Base-by-base conservation (phyloP, 2,113 vertebrate genomes). In the Microtus montanus region DNA sequence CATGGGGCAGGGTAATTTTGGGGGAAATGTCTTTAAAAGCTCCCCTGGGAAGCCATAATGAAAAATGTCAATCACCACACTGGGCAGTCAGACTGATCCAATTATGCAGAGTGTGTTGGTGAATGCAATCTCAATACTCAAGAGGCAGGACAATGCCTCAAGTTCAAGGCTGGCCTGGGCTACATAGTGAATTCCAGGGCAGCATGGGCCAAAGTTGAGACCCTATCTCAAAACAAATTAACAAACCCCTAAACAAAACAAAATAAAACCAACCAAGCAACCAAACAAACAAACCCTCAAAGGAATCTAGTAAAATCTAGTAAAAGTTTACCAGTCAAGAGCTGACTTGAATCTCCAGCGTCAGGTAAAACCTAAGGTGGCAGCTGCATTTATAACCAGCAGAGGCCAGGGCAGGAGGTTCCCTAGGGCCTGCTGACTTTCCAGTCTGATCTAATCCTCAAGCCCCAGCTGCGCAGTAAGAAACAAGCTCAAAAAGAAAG, bases 11-110 rank as follows among this genome's bases (percentile, higher is more conserved):
- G 13, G 47, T 38, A 71, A 90, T 58, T 77, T 20, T 17, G 84
- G 28, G 90, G 30, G 78, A 87, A 90, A 75, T 33, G 41, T 89
- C 75, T 92, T 54, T 63, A 89, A 94, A 70, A 63, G 2, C 22
- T 92, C 70, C 75, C 70, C 54, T 77, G 68, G 75, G 66, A 95
- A 3, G 30, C 85, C 26, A 77, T 85, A 68, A 96, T 87, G 68
- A 77, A 77, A 92, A 87, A 47, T 68, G 28, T 86, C 20, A 95
- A 88, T 73, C 3, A 71, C 38, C 26, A 12, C 33, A 92, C 89
- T 80, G 89, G 70, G 58, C 41, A 94, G 80, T 91, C 75, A 71
- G 49, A 87, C 82, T 24, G 58, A 22, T 58, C 58, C 5, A 47
- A 64, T 82, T 86, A 89, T 79, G 94, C 74, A 41, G 7, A 52